Percentiles rank a stretch among this genome's conserved stretches.
These are phyloP conservation scores for Drosophila multiciliata DNA, from an alignment of 2,888 invertebrate species.

Conservation along the genomic window DNA sequence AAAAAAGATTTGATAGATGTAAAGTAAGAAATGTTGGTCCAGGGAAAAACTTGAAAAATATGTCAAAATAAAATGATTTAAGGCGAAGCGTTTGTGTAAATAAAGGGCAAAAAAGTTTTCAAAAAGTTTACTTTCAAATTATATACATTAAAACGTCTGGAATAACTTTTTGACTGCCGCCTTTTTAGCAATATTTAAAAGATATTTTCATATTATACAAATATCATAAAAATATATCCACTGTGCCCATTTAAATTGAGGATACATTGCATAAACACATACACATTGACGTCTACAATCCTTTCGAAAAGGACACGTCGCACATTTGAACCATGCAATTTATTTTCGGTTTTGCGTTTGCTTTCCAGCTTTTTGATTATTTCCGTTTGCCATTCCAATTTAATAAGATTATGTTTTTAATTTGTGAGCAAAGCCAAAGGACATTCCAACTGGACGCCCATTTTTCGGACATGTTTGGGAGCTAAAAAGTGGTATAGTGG, in stretches of 20 bases:
- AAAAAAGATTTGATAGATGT: background rate
- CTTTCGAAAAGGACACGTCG: conserved; percentile 23
- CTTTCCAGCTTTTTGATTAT: conserved; percentile 47
- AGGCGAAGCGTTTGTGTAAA: background rate
- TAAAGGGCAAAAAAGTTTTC: background rate
- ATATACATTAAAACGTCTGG: background rate
- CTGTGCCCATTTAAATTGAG: conserved; percentile 1
- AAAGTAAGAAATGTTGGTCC: background rate
- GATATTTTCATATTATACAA: background rate
- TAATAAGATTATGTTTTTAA: conserved; percentile 65
- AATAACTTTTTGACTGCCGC: background rate
- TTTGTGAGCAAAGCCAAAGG: conserved; percentile 46
- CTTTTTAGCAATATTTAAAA: background rate
- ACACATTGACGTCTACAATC: background rate
- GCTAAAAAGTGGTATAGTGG: background rate
- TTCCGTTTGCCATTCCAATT: conserved; percentile 65
- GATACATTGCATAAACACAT: background rate
- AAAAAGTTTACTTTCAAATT: background rate
- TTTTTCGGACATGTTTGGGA: conserved; percentile 5
- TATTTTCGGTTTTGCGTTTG: conserved; percentile 57
- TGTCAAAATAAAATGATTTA: background rate
- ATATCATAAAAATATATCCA: background rate
- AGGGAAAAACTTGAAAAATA: background rate
- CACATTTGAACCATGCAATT: conserved; percentile 35
- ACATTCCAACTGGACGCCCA: conserved; percentile 26